Evolutionary conservation across 2,888 invertebrate genomes (phyloP), one percentile per base, ranked within the genome.

Genomic region (Lithophane leautieri): DNA sequence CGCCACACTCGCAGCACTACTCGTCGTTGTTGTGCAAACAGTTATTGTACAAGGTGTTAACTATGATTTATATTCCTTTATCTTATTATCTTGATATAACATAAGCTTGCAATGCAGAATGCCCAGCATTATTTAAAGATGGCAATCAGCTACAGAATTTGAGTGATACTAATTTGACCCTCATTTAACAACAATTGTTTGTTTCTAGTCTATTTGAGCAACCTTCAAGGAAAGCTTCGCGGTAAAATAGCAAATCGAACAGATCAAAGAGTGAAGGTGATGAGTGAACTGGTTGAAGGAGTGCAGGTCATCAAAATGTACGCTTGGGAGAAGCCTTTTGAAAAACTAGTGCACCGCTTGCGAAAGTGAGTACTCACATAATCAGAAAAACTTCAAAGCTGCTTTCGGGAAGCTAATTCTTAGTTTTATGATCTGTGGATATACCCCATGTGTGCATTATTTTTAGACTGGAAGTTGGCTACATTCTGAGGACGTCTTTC

Each of bases 231-330:
- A 44, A 88, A 91, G 14, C 90, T 94, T 44, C 91, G 98, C 83
- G 96, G 97, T 16, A 97, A 97, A 90, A 98, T 97, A 47, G 98
- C 98, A 0, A 94, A 95, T 67, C 96, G 97, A 76, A 98, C 98
- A 0, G 98, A 98, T 89, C 97, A 98, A 90, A 95, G 98, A 83
- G 97, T 98, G 14, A 97, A 97, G 78, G 95, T 98, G 19, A 98
- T 98, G 98, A 98, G 97, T 86, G 98, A 98, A 94, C 97, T 98
- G 69, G 97, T 98, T 8, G 96, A 97, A 77, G 98, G 98, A 0
- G 98, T 98, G 87, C 97, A 98, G 87, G 98, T 98, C 0, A 98
- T 98, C 88, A 98, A 98, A 95, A 98, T 98, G 98, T 98, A 98
- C 88, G 97, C 98, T 6, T 98, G 98, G 97, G 98, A 98, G 90